Evolutionary conservation across 1,140 invertebrate species (phyloP).

Genomic region (Sycophila sp.): DNA sequence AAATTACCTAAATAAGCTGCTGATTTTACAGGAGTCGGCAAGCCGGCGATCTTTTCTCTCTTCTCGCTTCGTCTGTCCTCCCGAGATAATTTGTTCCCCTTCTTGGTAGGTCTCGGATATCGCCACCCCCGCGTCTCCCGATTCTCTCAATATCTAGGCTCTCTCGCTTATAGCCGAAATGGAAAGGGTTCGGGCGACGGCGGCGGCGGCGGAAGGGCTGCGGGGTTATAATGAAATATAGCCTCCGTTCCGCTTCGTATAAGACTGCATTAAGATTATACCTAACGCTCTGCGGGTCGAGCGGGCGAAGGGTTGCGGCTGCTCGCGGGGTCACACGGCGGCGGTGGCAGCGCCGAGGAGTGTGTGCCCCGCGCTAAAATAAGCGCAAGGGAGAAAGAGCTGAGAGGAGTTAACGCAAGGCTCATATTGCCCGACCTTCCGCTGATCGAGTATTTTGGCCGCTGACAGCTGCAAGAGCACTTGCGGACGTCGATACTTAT

Average conservation of each 20-base stretch:
- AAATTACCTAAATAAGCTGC: too few relatives aligned
- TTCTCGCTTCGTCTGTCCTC: background rate
- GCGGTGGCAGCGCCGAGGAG: constrained; percentile 42
- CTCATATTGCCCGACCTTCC: too few relatives aligned
- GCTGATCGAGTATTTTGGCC: too few relatives aligned
- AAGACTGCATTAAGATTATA: constrained; percentile 69
- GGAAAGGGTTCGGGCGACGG: constrained; percentile 58
- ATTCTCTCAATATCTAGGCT: constrained; percentile 35
- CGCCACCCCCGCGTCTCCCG: constrained; percentile 27
- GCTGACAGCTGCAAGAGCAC: too few relatives aligned
- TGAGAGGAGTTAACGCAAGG: too few relatives aligned
- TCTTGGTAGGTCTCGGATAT: background rate
- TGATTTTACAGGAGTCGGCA: too few relatives aligned
- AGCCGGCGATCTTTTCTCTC: background rate
- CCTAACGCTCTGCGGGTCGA: constrained; percentile 47
- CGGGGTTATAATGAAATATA: constrained; percentile 68
- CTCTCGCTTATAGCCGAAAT: constrained; percentile 50
- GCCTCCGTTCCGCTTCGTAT: constrained; percentile 63
- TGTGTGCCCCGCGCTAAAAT: constrained; percentile 34
- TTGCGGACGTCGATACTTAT: too few relatives aligned
- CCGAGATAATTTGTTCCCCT: constrained; percentile 33
- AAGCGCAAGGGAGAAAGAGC: constrained; percentile 2
- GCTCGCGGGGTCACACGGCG: constrained; percentile 33
- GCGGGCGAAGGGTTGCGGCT: background rate
- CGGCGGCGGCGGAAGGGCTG: constrained; percentile 54